Evolutionary conservation across 2,113 vertebrate species (phyloP), one percentile per base, ranked within the genome.

Genomic region (Dinomys branickii): DNA sequence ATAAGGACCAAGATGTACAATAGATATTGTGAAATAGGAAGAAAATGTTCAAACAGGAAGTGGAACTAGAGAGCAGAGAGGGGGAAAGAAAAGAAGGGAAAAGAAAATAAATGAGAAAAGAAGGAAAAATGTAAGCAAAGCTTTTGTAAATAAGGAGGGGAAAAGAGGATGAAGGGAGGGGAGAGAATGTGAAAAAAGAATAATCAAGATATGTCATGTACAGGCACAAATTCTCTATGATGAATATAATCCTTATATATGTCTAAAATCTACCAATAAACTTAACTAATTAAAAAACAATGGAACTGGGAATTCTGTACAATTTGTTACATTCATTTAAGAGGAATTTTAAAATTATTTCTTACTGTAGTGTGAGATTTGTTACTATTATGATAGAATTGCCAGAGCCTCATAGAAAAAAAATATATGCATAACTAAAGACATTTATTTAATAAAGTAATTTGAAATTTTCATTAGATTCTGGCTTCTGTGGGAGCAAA

Each of bases 381-480:
- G n/a, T 82, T 38, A 58, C 3, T 59, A 28, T 7, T 28, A 41
- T 33, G 19, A 24, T 44, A 87, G 81, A 90, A 88, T 28, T 94
- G 41, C 30, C n/a, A 91, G 28, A 16, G 0, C 24, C 6, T 73
- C 83, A 6, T n/a, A 80, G 94, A 95, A 97, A 93, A 33, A 91
- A 97, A 90, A 90, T 95, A 96, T 88, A 96, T 95, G 88, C 96
- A 95, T 96, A 97, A 65, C 83, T 94, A 97, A 97, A 92, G 65
- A 94, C 50, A 69, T 73, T 97, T 96, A 97, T 95, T 96, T 95
- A 97, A 92, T 92, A 96, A 97, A 86, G 83, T 71, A 96, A 98
- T 98, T 93, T 95, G 58, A 41, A 20, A 81, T 94, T 96, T 96
- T 96, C 97, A 94, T 97, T 97, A 85, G 84, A 96, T 95, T 88